Conservation (phyloP, 2,888 invertebrate species). For the Minunthozetes semirufus region DNA sequence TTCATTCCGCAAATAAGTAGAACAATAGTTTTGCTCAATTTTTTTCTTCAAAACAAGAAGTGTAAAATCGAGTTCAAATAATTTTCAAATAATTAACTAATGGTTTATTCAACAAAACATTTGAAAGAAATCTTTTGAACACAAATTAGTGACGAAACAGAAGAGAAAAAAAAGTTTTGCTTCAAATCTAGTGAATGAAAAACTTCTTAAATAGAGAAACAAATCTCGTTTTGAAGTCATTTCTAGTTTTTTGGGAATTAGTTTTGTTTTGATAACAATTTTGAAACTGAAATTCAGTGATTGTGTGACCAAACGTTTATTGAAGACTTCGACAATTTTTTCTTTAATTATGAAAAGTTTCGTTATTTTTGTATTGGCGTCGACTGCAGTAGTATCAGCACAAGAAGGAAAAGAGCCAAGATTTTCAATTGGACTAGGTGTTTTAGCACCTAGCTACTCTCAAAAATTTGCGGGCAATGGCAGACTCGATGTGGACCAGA, state of each 20-base stretch:
- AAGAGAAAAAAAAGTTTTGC: too few species aligned
- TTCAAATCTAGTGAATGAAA: too few species aligned
- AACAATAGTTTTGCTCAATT: background rate
- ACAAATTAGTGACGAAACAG: too few species aligned
- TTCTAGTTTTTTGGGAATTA: background rate
- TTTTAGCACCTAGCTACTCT: conserved; percentile 9
- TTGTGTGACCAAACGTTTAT: too few species aligned
- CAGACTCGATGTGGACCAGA: conserved; percentile 1
- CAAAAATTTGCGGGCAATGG: conserved; percentile 10
- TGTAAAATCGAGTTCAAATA: too few species aligned
- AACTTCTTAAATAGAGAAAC: too few species aligned
- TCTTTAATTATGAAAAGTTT: background rate
- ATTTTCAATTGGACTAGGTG: conserved; percentile 16
- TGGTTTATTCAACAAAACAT: too few species aligned
- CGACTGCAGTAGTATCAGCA: background rate
- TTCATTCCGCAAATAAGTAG: background rate
- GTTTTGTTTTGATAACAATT: background rate
- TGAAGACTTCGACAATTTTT: too few species aligned
- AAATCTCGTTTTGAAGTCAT: background rate
- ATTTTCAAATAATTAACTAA: too few species aligned
- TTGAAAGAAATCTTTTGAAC: too few species aligned
- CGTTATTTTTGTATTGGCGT: background rate
- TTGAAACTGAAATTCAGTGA: background rate
- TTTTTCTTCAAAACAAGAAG: background rate
- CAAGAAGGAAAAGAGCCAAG: background rate